Conservation (phyloP, 2,113 vertebrate species). For the Zosterops borbonicus region DNA sequence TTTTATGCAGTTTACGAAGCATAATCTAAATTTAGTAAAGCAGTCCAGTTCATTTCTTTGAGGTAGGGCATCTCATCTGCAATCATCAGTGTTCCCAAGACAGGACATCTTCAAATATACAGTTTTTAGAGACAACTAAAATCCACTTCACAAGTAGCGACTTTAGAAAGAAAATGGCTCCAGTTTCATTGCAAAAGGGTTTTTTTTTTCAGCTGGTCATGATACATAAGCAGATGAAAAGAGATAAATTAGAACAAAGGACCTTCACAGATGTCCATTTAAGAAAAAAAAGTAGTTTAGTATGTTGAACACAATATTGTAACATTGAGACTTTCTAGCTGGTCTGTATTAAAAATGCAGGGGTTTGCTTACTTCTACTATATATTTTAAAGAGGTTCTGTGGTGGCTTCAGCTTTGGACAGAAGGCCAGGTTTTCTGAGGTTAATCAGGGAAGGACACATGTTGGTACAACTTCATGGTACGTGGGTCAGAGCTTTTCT, state of each 20-base stretch:
- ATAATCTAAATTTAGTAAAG: background rate
- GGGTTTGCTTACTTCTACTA: background rate
- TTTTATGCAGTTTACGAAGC: background rate
- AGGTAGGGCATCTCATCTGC: background rate
- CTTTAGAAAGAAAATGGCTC: background rate
- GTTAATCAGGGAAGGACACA: background rate
- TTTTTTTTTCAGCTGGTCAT: background rate
- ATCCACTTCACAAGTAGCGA: background rate
- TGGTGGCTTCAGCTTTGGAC: background rate
- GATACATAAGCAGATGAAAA: background rate
- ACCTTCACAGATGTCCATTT: background rate
- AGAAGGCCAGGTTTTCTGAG: background rate
- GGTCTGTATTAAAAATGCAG: background rate
- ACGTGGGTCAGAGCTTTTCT: background rate
- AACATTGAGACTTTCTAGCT: background rate
- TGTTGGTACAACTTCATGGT: accelerated
- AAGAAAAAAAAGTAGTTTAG: background rate
- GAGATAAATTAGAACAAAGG: background rate
- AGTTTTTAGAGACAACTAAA: background rate
- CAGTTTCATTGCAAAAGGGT: background rate
- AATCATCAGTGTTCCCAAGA: background rate
- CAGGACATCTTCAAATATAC: background rate
- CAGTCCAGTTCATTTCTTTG: background rate
- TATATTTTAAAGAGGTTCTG: background rate
- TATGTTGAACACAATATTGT: background rate